Evolutionary conservation across 2,888 invertebrate species (phyloP).

Genomic region (Yponomeuta sedellus): DNA sequence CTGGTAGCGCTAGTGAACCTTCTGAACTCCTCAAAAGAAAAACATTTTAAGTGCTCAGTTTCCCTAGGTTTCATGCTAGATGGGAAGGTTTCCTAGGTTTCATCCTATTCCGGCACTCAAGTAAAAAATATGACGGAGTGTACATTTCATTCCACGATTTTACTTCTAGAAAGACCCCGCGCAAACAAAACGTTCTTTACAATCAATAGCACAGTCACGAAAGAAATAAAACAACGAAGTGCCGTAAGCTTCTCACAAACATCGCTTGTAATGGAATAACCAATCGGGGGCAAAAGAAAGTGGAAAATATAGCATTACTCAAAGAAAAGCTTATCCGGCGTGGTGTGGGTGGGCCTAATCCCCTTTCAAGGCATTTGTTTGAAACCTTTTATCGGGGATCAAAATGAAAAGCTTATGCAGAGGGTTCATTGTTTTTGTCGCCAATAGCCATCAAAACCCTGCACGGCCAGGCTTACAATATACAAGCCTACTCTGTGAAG

Average conservation of each 20-base stretch:
- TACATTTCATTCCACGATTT: too few species aligned
- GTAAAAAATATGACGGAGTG: too few species aligned
- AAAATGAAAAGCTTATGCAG: conserved; percentile 6
- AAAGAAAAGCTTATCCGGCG: not conserved
- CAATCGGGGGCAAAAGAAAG: not conserved
- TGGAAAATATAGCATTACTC: not conserved
- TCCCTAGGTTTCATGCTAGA: too few species aligned
- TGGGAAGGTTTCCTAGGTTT: too few species aligned
- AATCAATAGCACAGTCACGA: too few species aligned
- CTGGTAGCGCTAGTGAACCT: too few species aligned
- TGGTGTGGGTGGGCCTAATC: conserved; percentile 1
- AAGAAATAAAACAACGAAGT: not conserved
- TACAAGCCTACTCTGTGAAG: too few species aligned
- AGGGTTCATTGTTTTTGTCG: not conserved
- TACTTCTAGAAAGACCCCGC: too few species aligned
- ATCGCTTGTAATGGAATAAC: not conserved
- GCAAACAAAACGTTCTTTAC: too few species aligned
- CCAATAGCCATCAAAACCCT: not conserved
- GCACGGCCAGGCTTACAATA: not conserved
- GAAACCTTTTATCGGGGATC: conserved; percentile 6
- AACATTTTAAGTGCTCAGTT: too few species aligned
- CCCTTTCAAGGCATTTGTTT: conserved; percentile 7
- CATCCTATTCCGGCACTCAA: too few species aligned
- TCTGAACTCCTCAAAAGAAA: too few species aligned
- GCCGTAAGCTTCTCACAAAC: not conserved